Evolutionary conservation across 2,113 vertebrate genomes (phyloP).

Genomic region (Chrysemys picta): DNA sequence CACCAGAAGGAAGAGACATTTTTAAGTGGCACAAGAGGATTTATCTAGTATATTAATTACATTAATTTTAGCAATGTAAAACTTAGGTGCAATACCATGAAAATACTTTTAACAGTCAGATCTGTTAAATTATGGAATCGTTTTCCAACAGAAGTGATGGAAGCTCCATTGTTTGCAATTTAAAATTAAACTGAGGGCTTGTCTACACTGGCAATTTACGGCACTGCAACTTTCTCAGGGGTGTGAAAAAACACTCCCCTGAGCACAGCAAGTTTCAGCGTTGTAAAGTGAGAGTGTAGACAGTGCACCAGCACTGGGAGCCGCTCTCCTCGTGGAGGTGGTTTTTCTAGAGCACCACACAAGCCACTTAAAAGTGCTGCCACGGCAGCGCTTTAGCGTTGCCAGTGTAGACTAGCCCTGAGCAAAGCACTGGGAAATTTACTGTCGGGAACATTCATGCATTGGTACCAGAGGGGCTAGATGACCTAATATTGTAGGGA

Average conservation of each 20-base stretch:
- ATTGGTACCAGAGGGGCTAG: background rate
- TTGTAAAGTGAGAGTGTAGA: too few relatives aligned
- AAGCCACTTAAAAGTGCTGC: too few relatives aligned
- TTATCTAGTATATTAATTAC: background rate
- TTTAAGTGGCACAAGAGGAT: background rate
- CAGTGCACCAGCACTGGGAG: too few relatives aligned
- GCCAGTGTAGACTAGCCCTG: too few relatives aligned
- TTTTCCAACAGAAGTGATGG: background rate
- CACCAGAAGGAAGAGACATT: background rate
- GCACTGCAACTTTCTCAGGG: too few relatives aligned
- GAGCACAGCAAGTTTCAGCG: too few relatives aligned
- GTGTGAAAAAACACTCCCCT: too few relatives aligned
- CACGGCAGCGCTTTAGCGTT: too few relatives aligned
- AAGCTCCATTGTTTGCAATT: slow-evolving; percentile 3
- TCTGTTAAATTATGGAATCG: background rate
- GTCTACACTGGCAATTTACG: too few relatives aligned
- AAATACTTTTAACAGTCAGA: background rate
- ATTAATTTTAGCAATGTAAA: background rate
- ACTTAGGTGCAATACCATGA: background rate
- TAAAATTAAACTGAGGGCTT: background rate
- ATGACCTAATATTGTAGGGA: slow-evolving; percentile 43
- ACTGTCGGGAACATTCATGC: background rate
- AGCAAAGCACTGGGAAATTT: background rate
- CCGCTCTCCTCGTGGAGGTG: too few relatives aligned
- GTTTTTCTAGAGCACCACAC: too few relatives aligned